Evolutionary conservation across 2,797 vertebrate genomes (phyloP).

Genomic region (Lemur catta): DNA sequence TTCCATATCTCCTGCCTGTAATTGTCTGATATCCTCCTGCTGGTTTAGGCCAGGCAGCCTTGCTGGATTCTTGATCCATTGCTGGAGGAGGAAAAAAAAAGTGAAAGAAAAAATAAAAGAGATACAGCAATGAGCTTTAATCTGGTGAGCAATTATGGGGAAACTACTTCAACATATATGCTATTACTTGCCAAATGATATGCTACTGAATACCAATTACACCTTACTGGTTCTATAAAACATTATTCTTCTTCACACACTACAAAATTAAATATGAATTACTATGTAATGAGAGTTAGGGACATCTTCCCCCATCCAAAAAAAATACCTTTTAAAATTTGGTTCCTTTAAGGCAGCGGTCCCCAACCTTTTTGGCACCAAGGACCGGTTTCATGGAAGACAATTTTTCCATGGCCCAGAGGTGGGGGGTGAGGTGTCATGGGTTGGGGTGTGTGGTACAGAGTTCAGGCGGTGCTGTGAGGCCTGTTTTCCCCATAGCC

Average conservation of each 20-base stretch:
- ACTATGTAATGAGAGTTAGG: neutral
- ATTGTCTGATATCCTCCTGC: constrained; percentile 82
- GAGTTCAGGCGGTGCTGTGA: too few species aligned
- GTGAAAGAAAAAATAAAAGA: neutral
- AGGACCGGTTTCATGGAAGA: too few species aligned
- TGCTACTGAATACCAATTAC: neutral
- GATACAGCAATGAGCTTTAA: neutral
- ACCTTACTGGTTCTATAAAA: neutral
- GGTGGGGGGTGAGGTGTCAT: too few species aligned
- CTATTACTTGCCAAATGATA: neutral
- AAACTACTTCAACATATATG: neutral
- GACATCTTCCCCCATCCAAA: neutral
- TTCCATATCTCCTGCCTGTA: constrained; percentile 85
- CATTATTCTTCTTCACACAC: neutral
- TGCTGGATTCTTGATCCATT: constrained; percentile 87
- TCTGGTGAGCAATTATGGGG: neutral
- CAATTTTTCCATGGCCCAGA: too few species aligned
- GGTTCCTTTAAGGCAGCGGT: neutral
- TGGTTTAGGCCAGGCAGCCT: constrained; percentile 83
- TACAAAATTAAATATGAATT: neutral
- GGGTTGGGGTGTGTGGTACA: too few species aligned
- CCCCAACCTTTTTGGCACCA: too few species aligned
- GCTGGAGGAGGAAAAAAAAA: constrained; percentile 68
- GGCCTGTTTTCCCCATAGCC: too few species aligned
- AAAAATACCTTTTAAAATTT: constrained; percentile 15